Evolutionary conservation across 1,140 invertebrate genomes (phyloP).

Genomic region (Cephus cinctus): DNA sequence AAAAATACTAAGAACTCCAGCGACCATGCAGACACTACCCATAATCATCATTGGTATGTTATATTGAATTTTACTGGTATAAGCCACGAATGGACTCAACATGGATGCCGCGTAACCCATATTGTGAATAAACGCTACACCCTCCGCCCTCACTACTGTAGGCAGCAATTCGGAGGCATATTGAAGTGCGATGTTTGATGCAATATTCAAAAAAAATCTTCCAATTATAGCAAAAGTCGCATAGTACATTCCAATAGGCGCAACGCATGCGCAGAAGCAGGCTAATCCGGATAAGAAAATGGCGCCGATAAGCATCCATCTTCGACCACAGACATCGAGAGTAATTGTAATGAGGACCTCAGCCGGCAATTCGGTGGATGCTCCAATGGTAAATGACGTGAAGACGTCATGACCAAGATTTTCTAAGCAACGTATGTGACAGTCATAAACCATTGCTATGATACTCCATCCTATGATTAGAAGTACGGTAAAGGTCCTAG

Average conservation of each 20-base stretch:
- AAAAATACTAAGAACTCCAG: slow-evolving; percentile 67
- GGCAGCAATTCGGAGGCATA: slow-evolving; percentile 81
- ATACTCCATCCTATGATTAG: slow-evolving; percentile 37
- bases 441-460: slow-evolving; percentile 44
- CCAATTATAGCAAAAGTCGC: slow-evolving; percentile 70
- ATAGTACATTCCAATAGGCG: slow-evolving; percentile 48
- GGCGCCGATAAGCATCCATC: slow-evolving; percentile 20
- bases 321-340: slow-evolving; percentile 23
- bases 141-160: slow-evolving; percentile 77
- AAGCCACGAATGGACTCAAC: slow-evolving; percentile 74
- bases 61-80: slow-evolving; percentile 66
- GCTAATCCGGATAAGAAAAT: slow-evolving; percentile 21
- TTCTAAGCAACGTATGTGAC: slow-evolving; percentile 42
- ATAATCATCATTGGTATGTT: slow-evolving; percentile 70
- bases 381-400: slow-evolving; percentile 44
- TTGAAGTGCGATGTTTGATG: slow-evolving; percentile 80
- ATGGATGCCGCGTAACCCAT: slow-evolving; percentile 76
- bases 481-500: slow-evolving; percentile 22
- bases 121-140: slow-evolving; percentile 75
- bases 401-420: slow-evolving; percentile 46
- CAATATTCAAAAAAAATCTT: slow-evolving; percentile 76
- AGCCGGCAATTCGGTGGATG: slow-evolving; percentile 32
- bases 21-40: slow-evolving; percentile 65
- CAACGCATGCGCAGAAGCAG: slow-evolving; percentile 13
- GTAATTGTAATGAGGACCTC: slow-evolving; percentile 20